Evolutionary conservation across 2,797 vertebrate genomes (phyloP), one percentile per base, ranked within the genome.

Genomic region (Oryzias sinensis): DNA sequence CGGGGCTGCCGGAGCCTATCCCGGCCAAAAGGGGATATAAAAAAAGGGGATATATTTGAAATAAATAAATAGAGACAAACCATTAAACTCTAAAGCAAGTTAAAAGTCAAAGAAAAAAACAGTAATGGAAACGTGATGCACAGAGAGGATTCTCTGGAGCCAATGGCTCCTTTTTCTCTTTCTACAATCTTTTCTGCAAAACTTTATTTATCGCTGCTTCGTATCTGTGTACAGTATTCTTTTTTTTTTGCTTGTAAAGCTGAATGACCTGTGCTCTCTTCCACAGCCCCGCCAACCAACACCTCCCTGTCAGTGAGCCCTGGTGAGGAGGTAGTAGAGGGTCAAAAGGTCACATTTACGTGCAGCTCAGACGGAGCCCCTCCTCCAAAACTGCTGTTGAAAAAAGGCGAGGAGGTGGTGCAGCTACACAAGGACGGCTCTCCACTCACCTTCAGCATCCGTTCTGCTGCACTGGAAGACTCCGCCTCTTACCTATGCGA

Each of bases 401-500:
- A 70, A 33, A 93, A 76, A 62, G 74, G 69, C 2, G 79, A 81
- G 48, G 79, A 2, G 51, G 76, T 81, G 43, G 74, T 88, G 15
- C 74, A 83, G 44, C 87, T 37, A 74, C 5, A 22, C 56, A 7
- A 73, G 81, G 20, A 51, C n/a, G 64, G 76, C 56, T 80, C 91
- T 48, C 72, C 81, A 4, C 83, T 88, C 1, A 86, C 65, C 61
- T 83, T 94, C 59, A 91, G 60, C n/a, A 68, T 96, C 51, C 43
- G 81, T 44, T 82, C 82, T 0, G 68, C 88, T 48, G 77, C 37
- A 45, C 60, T 80, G 25, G 71, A 86, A 61, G 90, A 95, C 79
- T 86, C 92, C 29, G 93, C 92, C 15, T 58, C 63, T 67, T 97
- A 96, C 53, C 69, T 90, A 62, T 98, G 95, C 72, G 85, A 92